These are phyloP conservation scores for Ophion ellenae DNA, from an alignment of 2,888 invertebrate species.

Conservation along the genomic window DNA sequence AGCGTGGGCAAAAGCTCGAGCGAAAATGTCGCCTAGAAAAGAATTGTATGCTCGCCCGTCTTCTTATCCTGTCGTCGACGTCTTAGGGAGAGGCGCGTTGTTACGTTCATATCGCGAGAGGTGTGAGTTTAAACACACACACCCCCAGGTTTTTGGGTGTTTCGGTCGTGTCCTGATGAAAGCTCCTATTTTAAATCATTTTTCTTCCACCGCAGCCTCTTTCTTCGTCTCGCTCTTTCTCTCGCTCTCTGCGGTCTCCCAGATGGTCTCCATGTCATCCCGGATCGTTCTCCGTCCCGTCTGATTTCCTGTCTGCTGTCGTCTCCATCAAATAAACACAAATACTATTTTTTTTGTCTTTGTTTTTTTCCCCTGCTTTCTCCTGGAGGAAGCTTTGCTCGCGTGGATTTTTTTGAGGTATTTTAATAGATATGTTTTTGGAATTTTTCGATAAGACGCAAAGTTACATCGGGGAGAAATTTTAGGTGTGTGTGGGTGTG, in stretches of 20 bases:
- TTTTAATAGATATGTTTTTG: background rate
- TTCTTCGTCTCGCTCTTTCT: background rate
- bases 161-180: slow-evolving; percentile 9
- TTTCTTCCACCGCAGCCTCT: slow-evolving; percentile 4
- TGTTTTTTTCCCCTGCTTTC: background rate
- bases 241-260: background rate
- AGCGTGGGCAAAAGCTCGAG: slow-evolving; percentile 69
- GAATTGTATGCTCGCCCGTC: slow-evolving; percentile 67
- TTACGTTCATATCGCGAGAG: slow-evolving; percentile 21
- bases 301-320: background rate
- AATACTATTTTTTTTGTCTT: background rate
- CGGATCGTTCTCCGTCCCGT: background rate
- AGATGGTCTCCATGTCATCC: background rate
- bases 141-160: slow-evolving; percentile 4
- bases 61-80: slow-evolving; percentile 73
- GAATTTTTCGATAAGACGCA: too few relatives aligned
- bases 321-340: background rate
- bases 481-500: background rate
- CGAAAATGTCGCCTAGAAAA: slow-evolving; percentile 65
- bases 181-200: slow-evolving; percentile 25
- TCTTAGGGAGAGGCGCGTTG: slow-evolving; percentile 43
- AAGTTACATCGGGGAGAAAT: background rate
- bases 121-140: background rate
- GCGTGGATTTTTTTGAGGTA: background rate
- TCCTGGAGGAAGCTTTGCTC: background rate